Evolutionary conservation across 2,888 invertebrate genomes (phyloP), one percentile per base, ranked within the genome.

Genomic region (Thera obeliscata): DNA sequence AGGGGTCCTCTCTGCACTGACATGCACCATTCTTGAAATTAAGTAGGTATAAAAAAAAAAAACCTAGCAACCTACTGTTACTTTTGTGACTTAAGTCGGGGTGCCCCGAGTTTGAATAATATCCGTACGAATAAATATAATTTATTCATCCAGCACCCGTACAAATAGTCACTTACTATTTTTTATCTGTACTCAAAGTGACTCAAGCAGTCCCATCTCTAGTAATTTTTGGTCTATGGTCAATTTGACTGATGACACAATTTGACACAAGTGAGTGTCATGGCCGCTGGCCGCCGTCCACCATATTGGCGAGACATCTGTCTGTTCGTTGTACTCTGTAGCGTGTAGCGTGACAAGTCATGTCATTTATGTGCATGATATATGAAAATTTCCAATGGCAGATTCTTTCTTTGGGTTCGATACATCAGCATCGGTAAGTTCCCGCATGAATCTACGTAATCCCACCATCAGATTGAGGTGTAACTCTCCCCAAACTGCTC

Each of bases 371-470:
- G 94, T 94, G 87, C 94, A 94, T 94, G 94, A 93, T 94, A 91
- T 87, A 94, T 94, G 94, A 94, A 91, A 92, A 92, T 87, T 87
- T 89, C 92, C 90, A 96, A 97, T 97, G 97, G 97, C 96, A 95
- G 96, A 97, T 95, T 96, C 96, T 93, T 97, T 97, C 95, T 97
- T 97, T 95, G 96, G 96, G 94, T 96, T 97, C 94, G 96, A 96
- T 94, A 95, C 96, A 88, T 94, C 96, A 90, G 87, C 95, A 94
- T 95, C 96, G 94, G 97, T 97, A 93, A 96, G 96, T 95, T 85
- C 70, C 73, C 68, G 68, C 58, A 70, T 62, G 73, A 75, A 81
- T 82, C 76, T 78, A 75, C 66, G 11, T 54, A 56, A 61, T 71
- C 73, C 66, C 73, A 62, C 75, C 73, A 65, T 73, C 73, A 67